Percentiles rank a stretch among this genome's conserved stretches.
Conservation (phyloP, 92 coral and sea anemone genomes). For the Siderastrea radians region DNA sequence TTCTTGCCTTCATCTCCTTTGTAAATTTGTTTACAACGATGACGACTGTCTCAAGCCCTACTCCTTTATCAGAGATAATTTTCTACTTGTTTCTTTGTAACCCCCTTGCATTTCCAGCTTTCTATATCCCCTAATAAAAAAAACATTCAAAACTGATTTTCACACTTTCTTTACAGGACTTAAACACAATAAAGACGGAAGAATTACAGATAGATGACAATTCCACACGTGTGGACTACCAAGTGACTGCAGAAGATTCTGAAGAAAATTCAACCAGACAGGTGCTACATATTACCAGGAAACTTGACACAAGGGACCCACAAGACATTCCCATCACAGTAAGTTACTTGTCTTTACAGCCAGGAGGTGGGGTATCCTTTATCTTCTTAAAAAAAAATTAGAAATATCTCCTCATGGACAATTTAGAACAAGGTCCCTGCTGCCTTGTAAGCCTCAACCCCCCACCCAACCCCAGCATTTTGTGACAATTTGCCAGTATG, state of each 20-base stretch:
- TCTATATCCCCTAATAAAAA: no score
- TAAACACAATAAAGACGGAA: constrained; percentile 23
- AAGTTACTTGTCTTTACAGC: neutral
- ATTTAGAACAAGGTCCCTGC: no score
- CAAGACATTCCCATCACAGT: constrained; percentile 62
- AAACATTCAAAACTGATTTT: neutral
- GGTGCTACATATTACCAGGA: constrained; percentile 35
- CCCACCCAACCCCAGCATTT: no score
- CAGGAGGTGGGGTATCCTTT: neutral
- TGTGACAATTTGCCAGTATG: no score
- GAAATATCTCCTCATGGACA: no score
- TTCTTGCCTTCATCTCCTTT: no score
- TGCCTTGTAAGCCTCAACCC: no score
- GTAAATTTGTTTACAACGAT: no score
- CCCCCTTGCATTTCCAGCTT: neutral
- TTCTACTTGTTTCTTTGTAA: neutral
- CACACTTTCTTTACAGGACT: constrained; percentile 22
- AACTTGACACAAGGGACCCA: constrained; percentile 57
- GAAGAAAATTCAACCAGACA: constrained; percentile 20
- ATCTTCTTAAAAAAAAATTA: no score
- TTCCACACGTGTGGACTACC: constrained; percentile 7
- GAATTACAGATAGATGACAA: constrained; percentile 3
- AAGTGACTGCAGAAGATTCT: neutral
- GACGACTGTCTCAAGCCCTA: no score
- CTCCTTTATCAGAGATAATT: no score